A percentile compares a stretch with the other conserved stretches of the same genome.
Evolutionary conservation across 2,113 vertebrate genomes (phyloP).

Genomic region (Abramis brama): DNA sequence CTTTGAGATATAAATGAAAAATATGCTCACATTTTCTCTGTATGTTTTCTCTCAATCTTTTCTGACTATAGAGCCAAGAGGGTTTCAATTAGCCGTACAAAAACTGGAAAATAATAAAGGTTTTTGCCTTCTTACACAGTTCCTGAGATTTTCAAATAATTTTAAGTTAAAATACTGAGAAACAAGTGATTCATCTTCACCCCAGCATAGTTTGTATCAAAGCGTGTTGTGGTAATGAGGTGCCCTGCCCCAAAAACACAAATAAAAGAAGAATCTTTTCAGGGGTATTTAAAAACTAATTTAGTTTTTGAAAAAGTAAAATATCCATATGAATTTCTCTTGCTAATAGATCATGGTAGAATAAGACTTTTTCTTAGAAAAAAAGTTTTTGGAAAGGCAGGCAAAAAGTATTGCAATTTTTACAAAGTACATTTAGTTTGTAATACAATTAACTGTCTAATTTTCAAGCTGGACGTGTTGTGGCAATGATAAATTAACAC

Average conservation of each 20-base stretch:
- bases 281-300: neutral
- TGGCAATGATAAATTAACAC: neutral
- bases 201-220: neutral
- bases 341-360: neutral
- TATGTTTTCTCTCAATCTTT: constrained; percentile 32
- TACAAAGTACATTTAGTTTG: neutral
- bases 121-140: neutral
- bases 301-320: neutral
- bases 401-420: neutral
- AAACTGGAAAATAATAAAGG: constrained; percentile 51
- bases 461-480: neutral
- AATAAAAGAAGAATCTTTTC: neutral
- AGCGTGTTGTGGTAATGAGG: neutral
- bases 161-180: neutral
- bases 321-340: neutral
- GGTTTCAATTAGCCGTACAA: constrained; percentile 50
- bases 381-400: neutral
- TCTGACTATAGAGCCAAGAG: constrained; percentile 31
- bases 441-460: neutral
- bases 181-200: neutral
- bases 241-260: neutral
- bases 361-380: neutral
- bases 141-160: neutral
- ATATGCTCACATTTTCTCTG: constrained; percentile 27
- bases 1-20: constrained; percentile 40